phyloP scores from a whole-genome alignment of 2,888 invertebrate genomes.

The Reticulitermes lucifugus region DNA sequence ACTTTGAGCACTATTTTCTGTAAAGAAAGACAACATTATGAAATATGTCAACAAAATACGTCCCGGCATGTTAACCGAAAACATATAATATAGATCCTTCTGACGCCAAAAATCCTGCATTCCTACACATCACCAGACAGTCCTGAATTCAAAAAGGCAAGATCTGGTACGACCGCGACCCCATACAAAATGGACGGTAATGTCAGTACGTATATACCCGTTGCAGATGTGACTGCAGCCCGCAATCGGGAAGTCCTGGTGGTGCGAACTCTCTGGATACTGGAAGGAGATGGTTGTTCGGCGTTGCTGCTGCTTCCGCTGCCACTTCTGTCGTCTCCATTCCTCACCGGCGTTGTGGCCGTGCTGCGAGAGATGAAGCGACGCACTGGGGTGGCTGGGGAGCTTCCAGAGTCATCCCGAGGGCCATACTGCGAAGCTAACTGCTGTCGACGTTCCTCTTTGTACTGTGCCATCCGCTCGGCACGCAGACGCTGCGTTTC shows the following conservation, averaged over 20 bases:
- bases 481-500: constrained; percentile 63
- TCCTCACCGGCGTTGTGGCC: constrained; percentile 54
- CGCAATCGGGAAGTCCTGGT: constrained; percentile 79
- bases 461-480: constrained; percentile 77
- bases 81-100: too few species aligned
- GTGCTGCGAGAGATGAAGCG: constrained; percentile 48
- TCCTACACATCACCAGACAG: too few species aligned
- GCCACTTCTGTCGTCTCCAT: constrained; percentile 16
- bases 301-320: not conserved
- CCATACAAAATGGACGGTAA: too few species aligned
- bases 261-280: constrained; percentile 69
- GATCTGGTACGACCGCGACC: too few species aligned
- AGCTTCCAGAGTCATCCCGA: constrained; percentile 55
- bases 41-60: too few species aligned
- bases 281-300: constrained; percentile 16
- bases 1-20: constrained; percentile 16
- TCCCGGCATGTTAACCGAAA: too few species aligned
- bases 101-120: too few species aligned
- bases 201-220: not conserved
- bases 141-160: too few species aligned
- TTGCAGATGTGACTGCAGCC: constrained; percentile 60
- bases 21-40: not conserved
- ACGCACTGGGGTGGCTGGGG: constrained; percentile 55
- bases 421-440: constrained; percentile 68
- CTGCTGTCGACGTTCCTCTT: constrained; percentile 78